phyloP scores from a whole-genome alignment of 2,113 vertebrate species.

The Dasyornis broadbenti region DNA sequence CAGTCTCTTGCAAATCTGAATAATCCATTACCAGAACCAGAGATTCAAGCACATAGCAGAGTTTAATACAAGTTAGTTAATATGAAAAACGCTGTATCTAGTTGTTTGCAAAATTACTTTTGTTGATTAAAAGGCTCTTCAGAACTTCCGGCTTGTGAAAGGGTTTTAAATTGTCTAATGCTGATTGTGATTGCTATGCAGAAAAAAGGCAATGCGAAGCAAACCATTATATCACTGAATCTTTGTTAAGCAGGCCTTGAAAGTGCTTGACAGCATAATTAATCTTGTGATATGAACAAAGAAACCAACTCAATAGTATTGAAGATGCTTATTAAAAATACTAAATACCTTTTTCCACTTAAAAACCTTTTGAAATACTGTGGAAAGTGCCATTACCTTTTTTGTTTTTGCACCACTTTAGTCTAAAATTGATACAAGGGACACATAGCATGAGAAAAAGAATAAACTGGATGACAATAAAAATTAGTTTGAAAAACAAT shows the following conservation, averaged over 20 bases:
- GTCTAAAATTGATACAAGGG: slow-evolving; percentile 79
- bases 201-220: slow-evolving; percentile 87
- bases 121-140: slow-evolving; percentile 94
- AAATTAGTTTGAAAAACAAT: slow-evolving; percentile 71
- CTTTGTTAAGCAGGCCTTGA: slow-evolving; percentile 99
- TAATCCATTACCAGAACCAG: slow-evolving; percentile 62
- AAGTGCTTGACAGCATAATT: slow-evolving; percentile 99
- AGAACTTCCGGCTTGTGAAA: slow-evolving; percentile 88
- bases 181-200: slow-evolving; percentile 97
- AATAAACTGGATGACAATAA: slow-evolving; percentile 78
- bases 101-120: slow-evolving; percentile 90
- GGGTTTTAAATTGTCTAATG: slow-evolving; percentile 96
- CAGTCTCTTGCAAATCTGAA: slow-evolving; percentile 38
- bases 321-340: slow-evolving; percentile 99
- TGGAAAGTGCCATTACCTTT: slow-evolving; percentile 84
- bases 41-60: slow-evolving; percentile 68
- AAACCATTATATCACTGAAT: slow-evolving; percentile 99
- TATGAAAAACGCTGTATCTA: slow-evolving; percentile 83
- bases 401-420: slow-evolving; percentile 76
- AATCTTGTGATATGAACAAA: slow-evolving; percentile 99
- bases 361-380: slow-evolving; percentile 84
- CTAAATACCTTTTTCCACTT: slow-evolving; percentile 94
- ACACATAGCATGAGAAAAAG: slow-evolving; percentile 76
- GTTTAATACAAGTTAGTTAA: slow-evolving; percentile 81
- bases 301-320: slow-evolving; percentile 99